These are phyloP conservation scores for Cryptoblepharus egeriae DNA, from an alignment of 2,797 vertebrate species.

Conservation along the genomic window DNA sequence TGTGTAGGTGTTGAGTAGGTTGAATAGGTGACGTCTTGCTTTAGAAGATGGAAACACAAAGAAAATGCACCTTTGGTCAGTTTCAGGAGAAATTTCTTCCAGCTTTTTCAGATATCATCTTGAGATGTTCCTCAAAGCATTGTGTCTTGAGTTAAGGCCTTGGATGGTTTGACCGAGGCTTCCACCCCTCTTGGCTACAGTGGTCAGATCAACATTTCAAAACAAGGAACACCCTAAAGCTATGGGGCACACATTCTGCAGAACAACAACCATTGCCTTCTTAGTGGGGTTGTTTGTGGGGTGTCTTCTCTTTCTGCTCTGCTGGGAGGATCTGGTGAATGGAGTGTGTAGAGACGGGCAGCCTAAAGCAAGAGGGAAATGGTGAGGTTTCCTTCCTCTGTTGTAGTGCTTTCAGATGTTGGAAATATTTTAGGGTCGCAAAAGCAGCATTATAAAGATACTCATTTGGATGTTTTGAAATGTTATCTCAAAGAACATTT, in stretches of 20 bases:
- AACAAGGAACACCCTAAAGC: background rate
- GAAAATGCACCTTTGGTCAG: background rate
- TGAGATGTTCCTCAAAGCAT: background rate
- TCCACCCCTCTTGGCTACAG: background rate
- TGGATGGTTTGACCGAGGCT: background rate
- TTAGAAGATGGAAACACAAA: background rate
- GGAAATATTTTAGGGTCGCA: background rate
- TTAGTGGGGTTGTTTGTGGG: background rate
- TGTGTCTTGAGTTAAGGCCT: background rate
- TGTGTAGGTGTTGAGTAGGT: background rate
- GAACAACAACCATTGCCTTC: background rate
- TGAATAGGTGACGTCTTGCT: background rate
- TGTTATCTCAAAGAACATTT: background rate
- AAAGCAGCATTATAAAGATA: background rate
- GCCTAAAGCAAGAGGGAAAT: background rate
- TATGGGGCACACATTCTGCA: background rate
- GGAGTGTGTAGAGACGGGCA: background rate
- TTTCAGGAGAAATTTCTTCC: background rate
- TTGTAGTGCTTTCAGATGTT: background rate
- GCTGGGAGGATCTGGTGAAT: background rate
- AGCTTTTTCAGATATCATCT: background rate
- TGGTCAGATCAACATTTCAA: slow-evolving; percentile 3
- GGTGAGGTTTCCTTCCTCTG: background rate
- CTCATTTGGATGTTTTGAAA: background rate
- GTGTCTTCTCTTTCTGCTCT: background rate